A percentile compares a stretch with the other conserved stretches of the same genome.
Conservation (phyloP, 2,888 invertebrate species). For the Entomobrya proxima region DNA sequence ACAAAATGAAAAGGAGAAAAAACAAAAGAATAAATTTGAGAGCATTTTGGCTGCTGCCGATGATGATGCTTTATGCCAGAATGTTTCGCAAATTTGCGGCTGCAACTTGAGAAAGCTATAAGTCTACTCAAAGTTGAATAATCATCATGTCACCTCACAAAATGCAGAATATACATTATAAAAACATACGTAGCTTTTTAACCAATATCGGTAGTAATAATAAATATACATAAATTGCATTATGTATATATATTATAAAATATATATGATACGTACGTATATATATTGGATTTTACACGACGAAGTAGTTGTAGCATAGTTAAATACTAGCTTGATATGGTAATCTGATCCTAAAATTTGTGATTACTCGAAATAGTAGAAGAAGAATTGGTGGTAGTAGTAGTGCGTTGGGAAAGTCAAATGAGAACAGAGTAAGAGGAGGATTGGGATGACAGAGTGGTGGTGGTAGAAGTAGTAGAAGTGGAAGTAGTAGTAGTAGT, state of each 20-base stretch:
- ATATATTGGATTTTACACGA: slow-evolving; percentile 4
- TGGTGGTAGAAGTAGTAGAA: slow-evolving; percentile 50
- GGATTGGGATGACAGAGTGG: slow-evolving; percentile 64
- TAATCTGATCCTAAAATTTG: slow-evolving; percentile 59
- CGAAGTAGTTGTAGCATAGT: slow-evolving; percentile 9
- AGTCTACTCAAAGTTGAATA: slow-evolving; percentile 9
- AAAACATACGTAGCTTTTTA: slow-evolving; percentile 2
- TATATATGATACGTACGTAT: not conserved
- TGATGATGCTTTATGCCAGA: not conserved
- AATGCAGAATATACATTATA: not conserved
- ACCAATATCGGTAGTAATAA: no score
- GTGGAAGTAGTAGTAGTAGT: slow-evolving; percentile 34
- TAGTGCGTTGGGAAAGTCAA: slow-evolving; percentile 66
- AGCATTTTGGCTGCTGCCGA: slow-evolving; percentile 9
- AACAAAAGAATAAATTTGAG: slow-evolving; percentile 29
- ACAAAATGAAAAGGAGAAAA: slow-evolving; percentile 23
- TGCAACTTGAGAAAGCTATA: not conserved
- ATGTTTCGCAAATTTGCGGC: not conserved
- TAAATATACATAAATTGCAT: not conserved
- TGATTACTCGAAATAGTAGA: slow-evolving; percentile 49
- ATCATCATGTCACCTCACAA: slow-evolving; percentile 21
- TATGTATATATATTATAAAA: slow-evolving; percentile 1
- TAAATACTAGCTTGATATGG: slow-evolving; percentile 57
- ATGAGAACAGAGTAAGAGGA: slow-evolving; percentile 67
- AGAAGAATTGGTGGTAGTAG: slow-evolving; percentile 50